Evolutionary conservation across 2,113 vertebrate genomes (phyloP), one percentile per base, ranked within the genome.

Genomic region (Oreochromis tanganicae): DNA sequence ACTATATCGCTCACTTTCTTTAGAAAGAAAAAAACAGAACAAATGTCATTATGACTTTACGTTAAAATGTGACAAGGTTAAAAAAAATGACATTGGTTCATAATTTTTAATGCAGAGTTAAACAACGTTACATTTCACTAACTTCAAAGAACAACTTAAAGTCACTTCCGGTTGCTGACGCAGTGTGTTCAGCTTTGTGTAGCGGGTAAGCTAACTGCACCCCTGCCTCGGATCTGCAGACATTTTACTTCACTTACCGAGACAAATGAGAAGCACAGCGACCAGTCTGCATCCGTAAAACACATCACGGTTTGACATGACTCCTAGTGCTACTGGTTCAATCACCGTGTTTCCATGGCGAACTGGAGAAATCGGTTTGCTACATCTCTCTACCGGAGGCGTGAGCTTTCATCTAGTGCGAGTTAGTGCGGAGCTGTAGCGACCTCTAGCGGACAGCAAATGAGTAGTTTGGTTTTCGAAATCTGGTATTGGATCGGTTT

Each of bases 161-260:
- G 1, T 1, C 6, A 82, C 56, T 85, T 93, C 89, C 91, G 36
- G 46, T 84, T 2, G 17, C 10, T 55, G 24, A 6, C 2, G 14
- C 7, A 34, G 46, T 2, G 8, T n/a, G 2, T 52, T 4, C 7
- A 17, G 34, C 59, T 80, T 83, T 11, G 1, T 48, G 32, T 91
- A 88, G 73, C 38, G 2, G n/a, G 24, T 46, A 73, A 87, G 93
- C 91, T 92, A 87, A 78, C 54, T 5, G 5, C 2, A 21, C 12
- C 27, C n/a, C 52, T 4, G 14, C 11, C 9, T 61, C 6, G 6
- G 17, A 32, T 32, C 46, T 52, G 68, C 21, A 27, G 9, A 46
- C 1, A 2, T 9, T 24, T 27, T 7, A 24, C 4, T 4, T 24
- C 38, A 92, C 94, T 95, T 90, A 95, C 95, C 93, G 2, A 94